These are phyloP conservation scores for Cryptus viduatorius DNA, from an alignment of 2,888 invertebrate genomes.

Conservation along the genomic window DNA sequence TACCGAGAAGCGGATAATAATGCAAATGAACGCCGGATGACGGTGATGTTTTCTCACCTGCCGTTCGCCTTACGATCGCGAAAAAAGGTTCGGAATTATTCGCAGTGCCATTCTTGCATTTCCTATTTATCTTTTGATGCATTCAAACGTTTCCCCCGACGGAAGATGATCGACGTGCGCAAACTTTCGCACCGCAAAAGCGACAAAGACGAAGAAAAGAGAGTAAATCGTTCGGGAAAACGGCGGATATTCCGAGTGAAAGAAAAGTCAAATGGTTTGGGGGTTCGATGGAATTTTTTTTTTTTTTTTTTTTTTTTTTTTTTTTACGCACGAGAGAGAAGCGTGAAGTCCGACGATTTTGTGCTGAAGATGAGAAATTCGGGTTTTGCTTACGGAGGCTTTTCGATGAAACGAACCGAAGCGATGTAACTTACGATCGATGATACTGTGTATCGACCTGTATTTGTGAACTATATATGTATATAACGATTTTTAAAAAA, in stretches of 20 bases:
- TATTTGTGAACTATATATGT: too few species aligned
- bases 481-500: too few species aligned
- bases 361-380: background rate
- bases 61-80: conserved; percentile 13
- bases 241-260: conserved; percentile 10
- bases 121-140: background rate
- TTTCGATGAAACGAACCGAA: conserved; percentile 27
- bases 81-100: conserved; percentile 41
- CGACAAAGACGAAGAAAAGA: conserved; percentile 28
- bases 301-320: conserved; percentile 11
- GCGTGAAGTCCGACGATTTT: conserved; percentile 44
- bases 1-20: conserved; percentile 47
- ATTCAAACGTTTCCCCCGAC: background rate
- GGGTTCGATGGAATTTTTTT: background rate
- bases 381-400: background rate
- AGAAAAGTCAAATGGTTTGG: conserved; percentile 47
- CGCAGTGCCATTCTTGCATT: background rate
- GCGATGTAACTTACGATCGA: background rate
- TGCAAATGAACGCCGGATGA: conserved; percentile 55
- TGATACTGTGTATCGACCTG: too few species aligned
- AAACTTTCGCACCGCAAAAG: background rate
- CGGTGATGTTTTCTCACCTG: conserved; percentile 50
- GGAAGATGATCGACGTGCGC: conserved; percentile 1
- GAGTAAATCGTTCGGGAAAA: background rate
- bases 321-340: conserved; percentile 19